Conservation (phyloP, 2,888 invertebrate genomes). For the Tipula unca region DNA sequence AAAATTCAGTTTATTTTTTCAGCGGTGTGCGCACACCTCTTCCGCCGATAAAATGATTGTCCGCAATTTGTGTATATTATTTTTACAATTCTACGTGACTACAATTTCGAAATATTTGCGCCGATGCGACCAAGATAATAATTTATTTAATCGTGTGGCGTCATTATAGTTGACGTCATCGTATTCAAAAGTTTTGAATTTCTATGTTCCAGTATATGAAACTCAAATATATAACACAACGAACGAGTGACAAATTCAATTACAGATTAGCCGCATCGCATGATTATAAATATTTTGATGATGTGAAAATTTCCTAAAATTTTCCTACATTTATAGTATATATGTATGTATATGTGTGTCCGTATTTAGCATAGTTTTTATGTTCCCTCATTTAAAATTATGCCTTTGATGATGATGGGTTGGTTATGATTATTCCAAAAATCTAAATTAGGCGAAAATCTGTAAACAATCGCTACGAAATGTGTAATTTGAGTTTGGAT, state of each 20-base stretch:
- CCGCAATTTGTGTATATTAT: background rate
- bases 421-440: background rate
- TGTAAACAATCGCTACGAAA: background rate
- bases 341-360: background rate
- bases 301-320: background rate
- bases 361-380: background rate
- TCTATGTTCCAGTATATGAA: no score
- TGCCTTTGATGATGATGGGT: background rate
- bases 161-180: background rate
- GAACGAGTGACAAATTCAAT: background rate
- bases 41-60: background rate
- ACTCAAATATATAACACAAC: no score
- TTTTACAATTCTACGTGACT: background rate
- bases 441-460: background rate
- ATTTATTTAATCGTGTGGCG: background rate
- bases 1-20: background rate
- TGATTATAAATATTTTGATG: background rate
- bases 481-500: background rate
- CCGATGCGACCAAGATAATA: background rate
- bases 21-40: background rate
- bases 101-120: background rate
- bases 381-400: background rate
- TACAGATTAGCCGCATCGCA: background rate
- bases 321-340: background rate
- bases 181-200: no score